These are phyloP conservation scores for Steromphala cineraria DNA, from an alignment of 2,888 invertebrate genomes.

Conservation along the genomic window DNA sequence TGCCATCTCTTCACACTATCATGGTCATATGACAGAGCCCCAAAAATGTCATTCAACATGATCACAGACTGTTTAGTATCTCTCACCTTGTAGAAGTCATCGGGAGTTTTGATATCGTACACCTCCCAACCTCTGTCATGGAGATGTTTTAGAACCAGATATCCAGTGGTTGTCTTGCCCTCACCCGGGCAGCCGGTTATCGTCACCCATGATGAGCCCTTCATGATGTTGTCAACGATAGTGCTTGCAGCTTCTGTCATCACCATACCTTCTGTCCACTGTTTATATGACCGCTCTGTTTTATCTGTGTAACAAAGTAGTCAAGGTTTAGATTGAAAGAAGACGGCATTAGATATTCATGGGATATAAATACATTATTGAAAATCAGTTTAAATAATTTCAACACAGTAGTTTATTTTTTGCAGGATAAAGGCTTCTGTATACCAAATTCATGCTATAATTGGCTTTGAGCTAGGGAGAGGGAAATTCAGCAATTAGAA, in stretches of 20 bases:
- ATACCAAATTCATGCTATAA: too few relatives aligned
- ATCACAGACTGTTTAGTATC: background rate
- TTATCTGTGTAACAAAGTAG: background rate
- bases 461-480: too few relatives aligned
- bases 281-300: background rate
- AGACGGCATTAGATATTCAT: too few relatives aligned
- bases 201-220: background rate
- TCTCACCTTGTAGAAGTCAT: background rate
- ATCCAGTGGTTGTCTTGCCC: background rate
- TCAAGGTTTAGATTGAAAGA: too few relatives aligned
- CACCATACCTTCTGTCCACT: background rate
- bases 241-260: background rate
- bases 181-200: background rate
- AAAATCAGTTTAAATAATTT: too few relatives aligned
- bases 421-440: too few relatives aligned
- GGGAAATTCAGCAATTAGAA: too few relatives aligned
- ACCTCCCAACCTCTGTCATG: background rate
- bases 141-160: background rate
- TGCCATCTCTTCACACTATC: background rate
- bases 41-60: background rate
- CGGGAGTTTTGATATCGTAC: background rate
- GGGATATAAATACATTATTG: too few relatives aligned
- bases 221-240: background rate
- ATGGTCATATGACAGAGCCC: background rate
- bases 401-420: too few relatives aligned